Evolutionary conservation across 2,888 invertebrate species (phyloP).

Genomic region (Drosophila lacicola): DNA sequence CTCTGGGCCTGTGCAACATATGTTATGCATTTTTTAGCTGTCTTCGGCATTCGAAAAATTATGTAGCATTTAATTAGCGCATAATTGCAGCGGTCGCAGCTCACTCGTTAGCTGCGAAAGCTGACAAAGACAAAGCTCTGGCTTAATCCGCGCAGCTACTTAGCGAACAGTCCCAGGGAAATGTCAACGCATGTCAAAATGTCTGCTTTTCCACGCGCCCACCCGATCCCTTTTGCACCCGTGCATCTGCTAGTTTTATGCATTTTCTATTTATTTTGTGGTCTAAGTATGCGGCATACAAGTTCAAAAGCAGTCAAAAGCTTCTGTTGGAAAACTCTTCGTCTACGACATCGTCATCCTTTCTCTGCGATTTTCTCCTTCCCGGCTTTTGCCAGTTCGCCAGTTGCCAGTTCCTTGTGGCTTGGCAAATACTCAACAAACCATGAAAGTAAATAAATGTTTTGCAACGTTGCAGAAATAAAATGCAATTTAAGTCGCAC

Average conservation of each 20-base stretch:
- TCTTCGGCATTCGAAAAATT: constrained; percentile 77
- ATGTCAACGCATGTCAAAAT: constrained; percentile 63
- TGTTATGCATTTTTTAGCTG: constrained; percentile 80
- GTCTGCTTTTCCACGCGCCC: constrained; percentile 19
- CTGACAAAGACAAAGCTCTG: constrained; percentile 31
- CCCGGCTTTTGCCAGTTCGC: constrained; percentile 21
- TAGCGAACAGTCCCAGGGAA: constrained; percentile 37
- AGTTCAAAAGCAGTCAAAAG: constrained; percentile 72
- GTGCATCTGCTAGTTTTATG: neutral
- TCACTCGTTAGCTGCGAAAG: constrained; percentile 27
- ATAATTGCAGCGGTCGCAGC: constrained; percentile 67
- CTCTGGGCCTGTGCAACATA: constrained; percentile 66
- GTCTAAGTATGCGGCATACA: constrained; percentile 60
- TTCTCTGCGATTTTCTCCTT: constrained; percentile 49
- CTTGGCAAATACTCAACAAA: constrained; percentile 81
- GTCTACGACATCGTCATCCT: constrained; percentile 49
- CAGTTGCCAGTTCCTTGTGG: constrained; percentile 64
- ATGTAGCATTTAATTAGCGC: constrained; percentile 82
- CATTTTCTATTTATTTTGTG: constrained; percentile 26
- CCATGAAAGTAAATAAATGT: constrained; percentile 82
- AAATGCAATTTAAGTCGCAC: constrained; percentile 78
- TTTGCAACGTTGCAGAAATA: constrained; percentile 81
- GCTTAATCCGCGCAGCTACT: constrained; percentile 51
- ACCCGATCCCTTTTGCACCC: neutral
- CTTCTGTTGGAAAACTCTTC: constrained; percentile 47